Base-by-base conservation (phyloP, 2,113 vertebrate genomes). In the Atherinomorus stipes region DNA sequence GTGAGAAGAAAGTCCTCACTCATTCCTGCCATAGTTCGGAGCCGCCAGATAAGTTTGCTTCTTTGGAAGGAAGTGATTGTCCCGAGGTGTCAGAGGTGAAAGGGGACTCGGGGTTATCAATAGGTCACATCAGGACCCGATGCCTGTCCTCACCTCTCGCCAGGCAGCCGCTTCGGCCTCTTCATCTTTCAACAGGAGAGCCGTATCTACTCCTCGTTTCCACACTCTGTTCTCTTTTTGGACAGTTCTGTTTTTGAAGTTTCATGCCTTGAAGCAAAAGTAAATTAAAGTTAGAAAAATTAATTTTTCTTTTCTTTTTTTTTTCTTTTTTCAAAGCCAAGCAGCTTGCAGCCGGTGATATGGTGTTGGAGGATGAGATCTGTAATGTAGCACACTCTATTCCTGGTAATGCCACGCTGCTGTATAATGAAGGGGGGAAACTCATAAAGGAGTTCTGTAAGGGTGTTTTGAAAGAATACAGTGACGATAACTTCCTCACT, bases 31-130 rank as follows among this genome's bases (percentile, higher is more conserved):
- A 57, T 74, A 13, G 25, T 75, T 62, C 11, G 60, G 1, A 12
- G 45, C 8, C 0, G 26, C 21, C 1, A 85, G 78, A 91, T 88
- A 83, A 78, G 52, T 73, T 70, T 77, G 79, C 71, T 87, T 82
- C 86, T 82, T 80, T 51, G 38, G 71, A 52, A 77, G 85, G 89
- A 89, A 89, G 80, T 75, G 82, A 62, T 76, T 66, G 80, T 72
- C 73, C 52, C 44, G 6, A 56, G 71, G 84, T 84, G 88, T 89
- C 84, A 80, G 71, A 76, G 85, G 86, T 89, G 42, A 88, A 80
- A 90, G 83, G 86, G 84, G 67, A 76, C 45, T 28, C 12, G 0
- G 71, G 82, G 89, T 91, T 90, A 90, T 90, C 89, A 23, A 37
- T 2, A 54, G 71, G 78, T 81, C 25, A 72, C 54, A 76, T 88